Evolutionary conservation across 2,797 vertebrate genomes (phyloP), one percentile per base, ranked within the genome.

Genomic region (Distichodus sexfasciatus): DNA sequence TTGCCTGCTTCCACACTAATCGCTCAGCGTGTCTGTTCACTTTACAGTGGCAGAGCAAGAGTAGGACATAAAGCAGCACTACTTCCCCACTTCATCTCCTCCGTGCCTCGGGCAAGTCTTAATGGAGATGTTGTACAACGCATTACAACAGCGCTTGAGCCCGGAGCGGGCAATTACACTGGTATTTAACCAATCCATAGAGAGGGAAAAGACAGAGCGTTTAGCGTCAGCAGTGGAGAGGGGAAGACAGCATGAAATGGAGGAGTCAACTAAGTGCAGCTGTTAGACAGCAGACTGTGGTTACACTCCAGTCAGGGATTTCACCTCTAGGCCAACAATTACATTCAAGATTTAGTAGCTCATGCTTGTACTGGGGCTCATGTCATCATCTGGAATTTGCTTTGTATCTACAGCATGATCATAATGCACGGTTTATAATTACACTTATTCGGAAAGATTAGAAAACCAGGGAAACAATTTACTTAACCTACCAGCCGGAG

Each of bases 51-150:
- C 29, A 71, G 77, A 79, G 81, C 74, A 74, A 82, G 77, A 67
- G 14, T 46, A 58, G 62, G 78, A 88, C 84, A 88, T 89, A 88
- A 91, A 88, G 82, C 75, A 86, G 82, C 78, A 81, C 60, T 80
- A 76, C 75, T 77, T 50, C 83, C 79, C 85, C 81, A 79, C 87
- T 90, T 89, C 85, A 91, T 91, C 91, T 89, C 87, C 87, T 84
- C 83, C 87, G 76, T 86, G 93, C 95, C 94, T 86, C 88, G 82
- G 94, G 95, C 93, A 86, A 81, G 79, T 87, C 89, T 88, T 92
- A 92, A 93, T 92, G 90, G 91, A 87, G 89, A 91, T 92, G 95
- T 93, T 90, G 86, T 94, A 94, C 93, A 93, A 91, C 91, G 92
- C 90, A 88, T 87, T 90, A 93, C 88, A 78, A 81, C 83, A 84